Percentiles rank a stretch among this genome's conserved stretches.
These are phyloP conservation scores for Musca vetustissima DNA, from an alignment of 1,140 invertebrate species.

Conservation along the genomic window DNA sequence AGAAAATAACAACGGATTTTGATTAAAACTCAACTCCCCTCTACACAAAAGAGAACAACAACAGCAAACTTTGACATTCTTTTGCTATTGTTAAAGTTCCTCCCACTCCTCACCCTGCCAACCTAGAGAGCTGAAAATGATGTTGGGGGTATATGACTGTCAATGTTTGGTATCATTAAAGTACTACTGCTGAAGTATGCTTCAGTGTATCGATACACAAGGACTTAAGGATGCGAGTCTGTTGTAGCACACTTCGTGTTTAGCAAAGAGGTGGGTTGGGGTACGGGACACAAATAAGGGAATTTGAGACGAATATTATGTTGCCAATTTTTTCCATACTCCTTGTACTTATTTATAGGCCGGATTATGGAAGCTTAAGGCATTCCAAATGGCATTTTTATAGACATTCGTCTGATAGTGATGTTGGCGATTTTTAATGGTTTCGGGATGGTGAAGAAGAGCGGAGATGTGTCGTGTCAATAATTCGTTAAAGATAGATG, in stretches of 20 bases:
- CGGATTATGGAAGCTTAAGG: constrained; percentile 54
- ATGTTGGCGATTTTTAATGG: constrained; percentile 22
- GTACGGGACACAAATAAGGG: background rate
- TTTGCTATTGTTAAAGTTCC: constrained; percentile 4
- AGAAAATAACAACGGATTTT: constrained; percentile 58
- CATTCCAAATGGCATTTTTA: constrained; percentile 55
- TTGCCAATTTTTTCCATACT: constrained; percentile 34
- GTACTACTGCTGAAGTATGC: background rate
- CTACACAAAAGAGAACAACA: background rate
- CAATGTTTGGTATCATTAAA: constrained; percentile 13
- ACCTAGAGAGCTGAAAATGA: background rate
- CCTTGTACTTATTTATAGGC: constrained; percentile 29
- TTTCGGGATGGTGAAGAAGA: background rate
- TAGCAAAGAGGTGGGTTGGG: background rate
- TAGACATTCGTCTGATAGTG: constrained; percentile 26
- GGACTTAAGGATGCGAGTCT: background rate
- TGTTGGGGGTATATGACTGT: constrained; percentile 1
- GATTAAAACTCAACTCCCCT: constrained; percentile 52
- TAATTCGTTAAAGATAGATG: too few species aligned
- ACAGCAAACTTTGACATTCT: constrained; percentile 7
- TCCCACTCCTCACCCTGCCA: background rate
- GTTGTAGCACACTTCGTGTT: background rate
- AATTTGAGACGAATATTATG: constrained; percentile 39
- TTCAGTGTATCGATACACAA: background rate
- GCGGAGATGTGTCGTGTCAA: too few species aligned